Percentiles rank a stretch among this genome's conserved stretches.
Conservation (phyloP, 2,888 invertebrate genomes). For the Pristionchus mayeri region DNA sequence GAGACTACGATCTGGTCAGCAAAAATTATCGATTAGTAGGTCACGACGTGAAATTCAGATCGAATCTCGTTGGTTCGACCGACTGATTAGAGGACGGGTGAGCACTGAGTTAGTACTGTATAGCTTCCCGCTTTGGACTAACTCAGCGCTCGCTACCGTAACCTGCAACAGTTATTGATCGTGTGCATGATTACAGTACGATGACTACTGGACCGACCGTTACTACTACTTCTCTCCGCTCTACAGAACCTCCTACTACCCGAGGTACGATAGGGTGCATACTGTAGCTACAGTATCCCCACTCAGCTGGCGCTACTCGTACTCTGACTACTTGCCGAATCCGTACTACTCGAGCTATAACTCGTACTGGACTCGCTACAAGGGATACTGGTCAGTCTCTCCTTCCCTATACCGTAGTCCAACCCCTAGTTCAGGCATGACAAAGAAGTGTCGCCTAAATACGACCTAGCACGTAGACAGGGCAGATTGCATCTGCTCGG, state of each 20-base stretch:
- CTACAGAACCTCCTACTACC: conserved; percentile 38
- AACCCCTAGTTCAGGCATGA: conserved; percentile 37
- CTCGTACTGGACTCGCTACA: conserved; percentile 73
- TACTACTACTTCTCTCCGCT: conserved; percentile 72
- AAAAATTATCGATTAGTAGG: not conserved
- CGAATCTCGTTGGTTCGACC: conserved; percentile 44
- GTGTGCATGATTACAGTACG: conserved; percentile 60
- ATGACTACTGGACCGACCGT: conserved; percentile 72
- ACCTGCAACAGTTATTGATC: not conserved
- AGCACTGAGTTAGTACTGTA: conserved; percentile 18
- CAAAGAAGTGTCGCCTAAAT: conserved; percentile 44
- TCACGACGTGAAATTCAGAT: not conserved
- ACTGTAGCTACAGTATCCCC: not conserved
- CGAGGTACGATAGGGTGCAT: not conserved
- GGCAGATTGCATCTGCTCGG: conserved; percentile 7
- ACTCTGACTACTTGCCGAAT: conserved; percentile 68
- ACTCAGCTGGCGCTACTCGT: conserved; percentile 37
- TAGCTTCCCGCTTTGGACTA: not conserved
- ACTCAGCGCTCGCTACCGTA: conserved; percentile 31
- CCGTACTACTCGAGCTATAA: conserved; percentile 70
- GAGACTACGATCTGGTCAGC: conserved; percentile 66
- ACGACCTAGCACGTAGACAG: conserved; percentile 17
- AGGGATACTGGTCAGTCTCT: conserved; percentile 66
- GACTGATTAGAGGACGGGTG: conserved; percentile 40
- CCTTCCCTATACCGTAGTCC: not conserved